phyloP scores from a whole-genome alignment of 2,888 invertebrate genomes.

The Lasioglossum vierecki region DNA sequence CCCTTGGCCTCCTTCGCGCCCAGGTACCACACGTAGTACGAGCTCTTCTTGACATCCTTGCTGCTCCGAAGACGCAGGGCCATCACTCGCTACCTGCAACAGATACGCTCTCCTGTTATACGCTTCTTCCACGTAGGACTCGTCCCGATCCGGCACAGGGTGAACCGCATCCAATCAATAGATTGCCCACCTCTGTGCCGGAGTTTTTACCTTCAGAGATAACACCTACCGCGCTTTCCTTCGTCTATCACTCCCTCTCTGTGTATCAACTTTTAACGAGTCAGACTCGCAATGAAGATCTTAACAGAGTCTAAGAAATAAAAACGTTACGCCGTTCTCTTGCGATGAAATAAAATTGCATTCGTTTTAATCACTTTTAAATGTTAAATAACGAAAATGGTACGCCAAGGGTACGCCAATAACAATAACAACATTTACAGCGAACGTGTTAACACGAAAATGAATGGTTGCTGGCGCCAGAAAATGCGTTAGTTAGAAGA shows the following conservation, averaged over 20 bases:
- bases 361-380: too few species aligned
- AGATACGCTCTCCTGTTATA: background rate
- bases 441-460: background rate
- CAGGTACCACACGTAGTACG: constrained; percentile 96
- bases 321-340: too few species aligned
- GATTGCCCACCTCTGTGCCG: background rate
- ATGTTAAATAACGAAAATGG: too few species aligned
- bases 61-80: constrained; percentile 89
- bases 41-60: constrained; percentile 95
- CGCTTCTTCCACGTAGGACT: background rate
- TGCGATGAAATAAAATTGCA: too few species aligned
- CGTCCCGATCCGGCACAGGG: background rate
- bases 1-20: constrained; percentile 98
- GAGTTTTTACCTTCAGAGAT: background rate
- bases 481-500: background rate
- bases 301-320: too few species aligned
- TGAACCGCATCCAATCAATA: background rate
- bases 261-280: too few species aligned
- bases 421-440: too few species aligned
- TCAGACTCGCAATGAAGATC: too few species aligned
- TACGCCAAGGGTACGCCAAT: too few species aligned
- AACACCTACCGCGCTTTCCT: background rate
- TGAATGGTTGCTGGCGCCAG: background rate
- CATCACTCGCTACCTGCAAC: constrained; percentile 85
- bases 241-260: background rate